Percentiles rank a stretch among this genome's conserved stretches.
These are phyloP conservation scores for Abrostola triplasia DNA, from an alignment of 2,888 invertebrate genomes.

Conservation along the genomic window DNA sequence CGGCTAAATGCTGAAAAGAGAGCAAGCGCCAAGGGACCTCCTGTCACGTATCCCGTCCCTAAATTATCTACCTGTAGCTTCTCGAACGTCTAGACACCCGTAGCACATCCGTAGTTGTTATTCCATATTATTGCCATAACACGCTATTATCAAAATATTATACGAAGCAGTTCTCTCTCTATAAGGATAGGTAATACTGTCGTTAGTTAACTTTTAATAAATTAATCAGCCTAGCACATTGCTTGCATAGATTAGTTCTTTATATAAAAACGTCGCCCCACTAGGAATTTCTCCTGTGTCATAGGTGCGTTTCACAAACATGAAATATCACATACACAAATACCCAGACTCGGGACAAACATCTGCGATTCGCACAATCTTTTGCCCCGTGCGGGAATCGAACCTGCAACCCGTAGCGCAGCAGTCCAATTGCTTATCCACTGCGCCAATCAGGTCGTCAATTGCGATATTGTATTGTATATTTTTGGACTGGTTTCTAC, in stretches of 20 bases:
- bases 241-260: conserved; percentile 18
- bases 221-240: conserved; percentile 43
- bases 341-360: too few relatives aligned
- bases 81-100: background rate
- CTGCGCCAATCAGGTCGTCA: too few relatives aligned
- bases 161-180: conserved; percentile 32
- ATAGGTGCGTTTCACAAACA: conserved; percentile 58
- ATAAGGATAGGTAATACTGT: conserved; percentile 30
- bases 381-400: too few relatives aligned
- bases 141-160: conserved; percentile 31
- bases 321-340: too few relatives aligned
- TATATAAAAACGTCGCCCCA: too few relatives aligned
- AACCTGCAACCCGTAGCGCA: too few relatives aligned
- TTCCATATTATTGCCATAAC: background rate
- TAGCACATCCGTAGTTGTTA: background rate
- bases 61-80: background rate
- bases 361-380: too few relatives aligned
- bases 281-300: too few relatives aligned
- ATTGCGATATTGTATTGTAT: conserved; percentile 62
- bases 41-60: background rate
- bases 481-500: conserved; percentile 75
- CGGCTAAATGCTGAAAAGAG: background rate
- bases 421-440: too few relatives aligned
- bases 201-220: conserved; percentile 32
- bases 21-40: background rate